Percentiles rank a stretch among this genome's conserved stretches.
These are phyloP conservation scores for Emydoidea blandingii DNA, from an alignment of 2,797 vertebrate genomes.

Conservation along the genomic window DNA sequence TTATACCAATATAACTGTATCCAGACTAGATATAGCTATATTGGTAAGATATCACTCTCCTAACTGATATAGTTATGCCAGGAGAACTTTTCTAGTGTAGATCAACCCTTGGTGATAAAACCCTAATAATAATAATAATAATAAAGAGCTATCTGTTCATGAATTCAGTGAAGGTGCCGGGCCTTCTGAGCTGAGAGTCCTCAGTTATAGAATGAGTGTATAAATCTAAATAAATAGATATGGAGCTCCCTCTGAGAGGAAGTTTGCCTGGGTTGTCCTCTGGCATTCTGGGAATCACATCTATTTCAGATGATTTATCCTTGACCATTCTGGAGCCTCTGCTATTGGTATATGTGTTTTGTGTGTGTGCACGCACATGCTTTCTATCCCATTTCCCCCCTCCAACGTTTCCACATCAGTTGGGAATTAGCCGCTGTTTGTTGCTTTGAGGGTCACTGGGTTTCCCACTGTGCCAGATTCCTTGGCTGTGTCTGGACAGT, in stretches of 20 bases:
- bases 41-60: neutral
- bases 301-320: neutral
- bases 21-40: neutral
- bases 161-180: rapidly evolving
- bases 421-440: conserved; percentile 43
- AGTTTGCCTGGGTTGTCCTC: conserved; percentile 45
- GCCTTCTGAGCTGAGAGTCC: neutral
- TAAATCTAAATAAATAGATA: neutral
- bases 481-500: neutral
- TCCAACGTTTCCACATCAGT: neutral
- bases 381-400: conserved; percentile 25
- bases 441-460: neutral
- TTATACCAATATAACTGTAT: neutral
- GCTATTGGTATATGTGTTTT: neutral
- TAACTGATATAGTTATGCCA: rapidly evolving
- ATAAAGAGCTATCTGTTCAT: neutral
- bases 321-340: conserved; percentile 3
- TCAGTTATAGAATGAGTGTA: neutral
- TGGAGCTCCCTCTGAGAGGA: conserved; percentile 49
- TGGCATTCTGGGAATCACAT: conserved; percentile 40
- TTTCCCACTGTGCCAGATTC: conserved; percentile 19
- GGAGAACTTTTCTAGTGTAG: neutral
- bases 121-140: neutral
- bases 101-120: neutral
- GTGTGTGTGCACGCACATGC: neutral